phyloP scores from a whole-genome alignment of 2,888 invertebrate species.

The Leucozona laternaria region DNA sequence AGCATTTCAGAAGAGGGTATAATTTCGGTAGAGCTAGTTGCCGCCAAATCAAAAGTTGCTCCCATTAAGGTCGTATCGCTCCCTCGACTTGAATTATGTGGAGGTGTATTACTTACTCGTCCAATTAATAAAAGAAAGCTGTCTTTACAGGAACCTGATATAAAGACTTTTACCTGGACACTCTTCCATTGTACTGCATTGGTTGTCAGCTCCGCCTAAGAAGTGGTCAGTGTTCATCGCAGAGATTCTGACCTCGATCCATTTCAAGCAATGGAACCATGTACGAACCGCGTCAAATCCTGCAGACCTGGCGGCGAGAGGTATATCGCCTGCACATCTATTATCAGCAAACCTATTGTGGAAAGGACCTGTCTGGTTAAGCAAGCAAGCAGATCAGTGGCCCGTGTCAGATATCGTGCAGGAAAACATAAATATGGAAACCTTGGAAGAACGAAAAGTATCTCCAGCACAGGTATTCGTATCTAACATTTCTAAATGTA shows the following conservation, averaged over 20 bases:
- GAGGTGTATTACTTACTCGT: not conserved
- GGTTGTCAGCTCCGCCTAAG: conserved; percentile 8
- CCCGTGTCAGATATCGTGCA: not conserved
- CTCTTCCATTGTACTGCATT: conserved; percentile 9
- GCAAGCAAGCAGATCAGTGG: not conserved
- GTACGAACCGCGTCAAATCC: not conserved
- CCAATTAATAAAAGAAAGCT: not conserved
- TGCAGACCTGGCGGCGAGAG: not conserved
- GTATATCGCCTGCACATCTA: not conserved
- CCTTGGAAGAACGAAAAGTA: conserved; percentile 9
- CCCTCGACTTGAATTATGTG: not conserved
- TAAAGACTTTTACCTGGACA: conserved; percentile 1
- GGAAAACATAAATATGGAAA: not conserved
- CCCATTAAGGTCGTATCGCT: conserved; percentile 5
- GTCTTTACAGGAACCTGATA: conserved; percentile 3
- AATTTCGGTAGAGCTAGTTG: not conserved
- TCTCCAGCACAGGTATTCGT: conserved; percentile 13
- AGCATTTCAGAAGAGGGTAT: not conserved
- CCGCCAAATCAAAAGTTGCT: conserved; percentile 3
- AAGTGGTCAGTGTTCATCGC: conserved; percentile 13
- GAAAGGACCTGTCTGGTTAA: not conserved
- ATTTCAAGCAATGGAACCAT: not conserved
- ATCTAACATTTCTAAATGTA: not conserved
- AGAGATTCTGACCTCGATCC: not conserved
- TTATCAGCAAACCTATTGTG: not conserved